A percentile compares a stretch with the other conserved stretches of the same genome.
These are phyloP conservation scores for Polydrusus tereticollis DNA, from an alignment of 2,888 invertebrate species.

Conservation along the genomic window DNA sequence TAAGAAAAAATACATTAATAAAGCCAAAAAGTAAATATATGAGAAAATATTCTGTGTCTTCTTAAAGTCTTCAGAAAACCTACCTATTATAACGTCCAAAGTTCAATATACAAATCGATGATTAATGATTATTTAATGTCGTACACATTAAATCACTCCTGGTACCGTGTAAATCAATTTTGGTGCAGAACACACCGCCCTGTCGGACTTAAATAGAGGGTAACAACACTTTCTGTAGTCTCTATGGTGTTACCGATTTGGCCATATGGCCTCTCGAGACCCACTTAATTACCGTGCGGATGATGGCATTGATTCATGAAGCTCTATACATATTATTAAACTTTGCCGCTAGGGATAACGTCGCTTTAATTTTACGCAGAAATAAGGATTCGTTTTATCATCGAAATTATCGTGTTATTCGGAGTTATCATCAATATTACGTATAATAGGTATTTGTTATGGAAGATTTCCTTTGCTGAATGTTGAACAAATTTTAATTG, in stretches of 20 bases:
- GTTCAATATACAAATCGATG: background rate
- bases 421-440: background rate
- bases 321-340: conserved; percentile 36
- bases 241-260: conserved; percentile 43
- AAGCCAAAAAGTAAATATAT: no score
- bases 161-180: conserved; percentile 37
- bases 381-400: background rate
- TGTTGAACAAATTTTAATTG: no score
- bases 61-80: no score
- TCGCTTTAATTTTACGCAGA: background rate
- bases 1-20: no score
- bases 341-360: conserved; percentile 16
- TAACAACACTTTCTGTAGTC: conserved; percentile 33
- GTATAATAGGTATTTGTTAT: no score
- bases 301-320: conserved; percentile 54
- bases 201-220: conserved; percentile 20
- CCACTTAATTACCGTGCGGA: conserved; percentile 69
- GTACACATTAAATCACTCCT: conserved; percentile 13
- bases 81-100: no score
- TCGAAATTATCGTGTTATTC: background rate
- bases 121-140: conserved; percentile 1
- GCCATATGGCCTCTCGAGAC: conserved; percentile 60
- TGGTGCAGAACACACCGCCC: conserved; percentile 35
- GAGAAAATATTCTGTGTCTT: no score
- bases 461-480: no score